Evolutionary conservation across 1,140 invertebrate genomes (phyloP).

Genomic region (Chironomus striatipennis): DNA sequence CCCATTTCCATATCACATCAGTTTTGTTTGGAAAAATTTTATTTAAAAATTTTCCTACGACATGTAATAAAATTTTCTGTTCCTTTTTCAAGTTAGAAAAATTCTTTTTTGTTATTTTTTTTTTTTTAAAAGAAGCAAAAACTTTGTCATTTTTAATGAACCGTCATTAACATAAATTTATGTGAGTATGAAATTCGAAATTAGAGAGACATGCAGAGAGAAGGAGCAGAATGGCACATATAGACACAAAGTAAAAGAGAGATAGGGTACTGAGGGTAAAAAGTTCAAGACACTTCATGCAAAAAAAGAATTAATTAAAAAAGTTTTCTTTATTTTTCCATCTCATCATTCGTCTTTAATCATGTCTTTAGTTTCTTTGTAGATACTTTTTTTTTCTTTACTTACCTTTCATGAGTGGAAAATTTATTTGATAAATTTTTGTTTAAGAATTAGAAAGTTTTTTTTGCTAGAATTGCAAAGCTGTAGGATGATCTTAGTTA

Average conservation of each 20-base stretch:
- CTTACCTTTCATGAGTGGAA: too few species aligned
- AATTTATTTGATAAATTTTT: too few species aligned
- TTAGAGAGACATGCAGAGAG: not conserved
- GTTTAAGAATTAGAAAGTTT: too few species aligned
- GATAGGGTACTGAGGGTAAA: not conserved
- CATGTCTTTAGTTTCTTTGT: too few species aligned
- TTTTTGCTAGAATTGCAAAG: too few species aligned
- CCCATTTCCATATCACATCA: not conserved
- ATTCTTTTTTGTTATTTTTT: not conserved
- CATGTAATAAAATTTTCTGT: not conserved
- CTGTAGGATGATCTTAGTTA: too few species aligned
- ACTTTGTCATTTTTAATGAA: slow-evolving; percentile 14
- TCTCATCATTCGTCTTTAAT: not conserved
- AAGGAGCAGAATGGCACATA: not conserved
- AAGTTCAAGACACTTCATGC: not conserved
- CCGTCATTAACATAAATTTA: slow-evolving; percentile 9
- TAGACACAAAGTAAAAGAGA: not conserved
- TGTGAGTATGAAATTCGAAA: not conserved
- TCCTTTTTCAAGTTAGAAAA: not conserved
- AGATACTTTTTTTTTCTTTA: too few species aligned
- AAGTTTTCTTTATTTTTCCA: not conserved
- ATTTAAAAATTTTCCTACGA: not conserved
- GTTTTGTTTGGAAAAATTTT: not conserved
- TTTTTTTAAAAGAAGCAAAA: not conserved
- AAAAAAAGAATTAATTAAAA: slow-evolving; percentile 14